Evolutionary conservation across 1,140 invertebrate species (phyloP).

Genomic region (Sycophaga agraensis): DNA sequence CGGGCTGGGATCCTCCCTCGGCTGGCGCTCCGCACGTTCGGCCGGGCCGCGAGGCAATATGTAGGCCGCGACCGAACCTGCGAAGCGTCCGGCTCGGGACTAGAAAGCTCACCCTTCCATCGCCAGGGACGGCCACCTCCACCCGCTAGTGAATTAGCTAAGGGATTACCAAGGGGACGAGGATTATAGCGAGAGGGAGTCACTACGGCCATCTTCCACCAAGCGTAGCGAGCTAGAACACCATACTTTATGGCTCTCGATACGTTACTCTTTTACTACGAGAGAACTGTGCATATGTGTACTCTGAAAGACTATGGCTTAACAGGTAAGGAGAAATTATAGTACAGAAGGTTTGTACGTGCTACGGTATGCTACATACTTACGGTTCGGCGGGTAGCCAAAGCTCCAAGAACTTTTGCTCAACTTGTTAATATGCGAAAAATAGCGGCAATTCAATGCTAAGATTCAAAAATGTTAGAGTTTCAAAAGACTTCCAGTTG

Average conservation of each 20-base stretch:
- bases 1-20: not conserved
- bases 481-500: too few relatives aligned
- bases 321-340: too few relatives aligned
- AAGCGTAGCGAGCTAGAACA: slow-evolving; percentile 52
- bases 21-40: slow-evolving; percentile 23
- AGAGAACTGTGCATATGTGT: not conserved
- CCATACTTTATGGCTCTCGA: slow-evolving; percentile 13
- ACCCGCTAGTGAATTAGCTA: slow-evolving; percentile 43
- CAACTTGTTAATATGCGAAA: too few relatives aligned
- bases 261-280: slow-evolving; percentile 1
- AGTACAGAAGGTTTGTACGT: too few relatives aligned
- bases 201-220: slow-evolving; percentile 41
- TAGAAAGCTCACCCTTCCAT: slow-evolving; percentile 51
- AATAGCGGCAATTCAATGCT: too few relatives aligned
- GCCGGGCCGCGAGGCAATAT: not conserved
- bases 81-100: slow-evolving; percentile 35
- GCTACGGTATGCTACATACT: too few relatives aligned
- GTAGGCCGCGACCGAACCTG: slow-evolving; percentile 29
- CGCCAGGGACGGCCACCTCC: slow-evolving; percentile 40
- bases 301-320: too few relatives aligned
- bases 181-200: slow-evolving; percentile 35
- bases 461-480: too few relatives aligned
- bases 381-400: too few relatives aligned
- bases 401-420: too few relatives aligned
- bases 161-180: slow-evolving; percentile 40